Conservation (phyloP, 2,113 vertebrate species). For the Ciconia boyciana region DNA sequence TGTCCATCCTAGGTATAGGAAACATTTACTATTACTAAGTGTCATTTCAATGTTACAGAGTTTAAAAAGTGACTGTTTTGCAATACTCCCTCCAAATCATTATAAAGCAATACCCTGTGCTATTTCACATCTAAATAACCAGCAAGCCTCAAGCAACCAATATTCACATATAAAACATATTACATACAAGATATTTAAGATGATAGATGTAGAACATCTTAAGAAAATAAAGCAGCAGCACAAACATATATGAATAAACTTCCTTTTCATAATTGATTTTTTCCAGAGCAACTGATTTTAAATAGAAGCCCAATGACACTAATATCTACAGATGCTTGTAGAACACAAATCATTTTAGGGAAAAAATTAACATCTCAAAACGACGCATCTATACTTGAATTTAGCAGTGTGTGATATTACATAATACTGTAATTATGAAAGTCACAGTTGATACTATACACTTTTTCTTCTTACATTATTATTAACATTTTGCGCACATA, state of each 20-base stretch:
- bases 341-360: neutral
- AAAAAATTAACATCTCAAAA: neutral
- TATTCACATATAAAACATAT: neutral
- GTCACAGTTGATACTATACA: neutral
- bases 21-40: neutral
- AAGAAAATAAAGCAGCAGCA: neutral
- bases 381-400: neutral
- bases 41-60: neutral
- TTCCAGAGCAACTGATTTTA: neutral
- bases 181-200: neutral
- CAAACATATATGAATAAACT: neutral
- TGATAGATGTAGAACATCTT: neutral
- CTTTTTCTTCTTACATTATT: neutral
- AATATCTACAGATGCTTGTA: neutral
- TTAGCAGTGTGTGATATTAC: neutral
- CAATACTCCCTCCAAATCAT: neutral
- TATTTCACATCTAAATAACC: neutral
- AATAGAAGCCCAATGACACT: neutral
- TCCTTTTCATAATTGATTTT: neutral
- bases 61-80: constrained; percentile 6
- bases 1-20: neutral
- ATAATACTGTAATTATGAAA: neutral
- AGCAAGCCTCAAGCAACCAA: neutral
- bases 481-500: neutral
- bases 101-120: neutral